phyloP scores from a whole-genome alignment of 2,113 vertebrate species.

The Sceloporus undulatus region DNA sequence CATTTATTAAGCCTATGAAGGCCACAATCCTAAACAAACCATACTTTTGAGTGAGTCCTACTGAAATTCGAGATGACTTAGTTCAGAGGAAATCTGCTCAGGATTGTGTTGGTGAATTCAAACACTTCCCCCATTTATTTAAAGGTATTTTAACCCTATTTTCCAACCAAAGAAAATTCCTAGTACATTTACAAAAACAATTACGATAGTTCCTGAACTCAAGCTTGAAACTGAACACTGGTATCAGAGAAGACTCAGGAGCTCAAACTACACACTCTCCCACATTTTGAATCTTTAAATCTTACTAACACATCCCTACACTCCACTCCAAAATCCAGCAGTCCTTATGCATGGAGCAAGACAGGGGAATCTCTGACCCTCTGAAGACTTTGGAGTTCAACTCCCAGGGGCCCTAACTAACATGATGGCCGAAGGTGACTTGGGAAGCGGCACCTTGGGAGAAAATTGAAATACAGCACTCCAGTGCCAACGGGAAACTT shows the following conservation, averaged over 20 bases:
- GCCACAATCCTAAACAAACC: not conserved
- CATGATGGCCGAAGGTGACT: not conserved
- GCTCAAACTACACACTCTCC: not conserved
- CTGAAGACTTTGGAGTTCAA: not conserved
- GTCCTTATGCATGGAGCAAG: not conserved
- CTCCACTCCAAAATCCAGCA: not conserved
- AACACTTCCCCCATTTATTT: not conserved
- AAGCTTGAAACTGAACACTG: not conserved
- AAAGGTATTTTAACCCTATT: not conserved
- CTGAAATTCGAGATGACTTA: not conserved
- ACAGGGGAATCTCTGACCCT: not conserved
- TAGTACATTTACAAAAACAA: not conserved
- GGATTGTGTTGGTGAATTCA: not conserved
- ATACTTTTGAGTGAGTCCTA: too few relatives aligned
- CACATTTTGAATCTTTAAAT: not conserved
- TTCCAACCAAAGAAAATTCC: not conserved
- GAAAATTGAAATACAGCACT: too few relatives aligned
- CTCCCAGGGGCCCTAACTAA: not conserved
- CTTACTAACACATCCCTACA: not conserved
- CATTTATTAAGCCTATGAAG: not conserved
- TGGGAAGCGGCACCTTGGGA: not conserved
- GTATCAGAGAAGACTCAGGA: not conserved
- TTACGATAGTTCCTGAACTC: not conserved
- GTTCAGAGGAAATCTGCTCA: not conserved
- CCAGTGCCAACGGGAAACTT: too few relatives aligned